These are phyloP conservation scores for Rhagoletis pomonella DNA, from an alignment of 1,140 invertebrate species.

Conservation along the genomic window DNA sequence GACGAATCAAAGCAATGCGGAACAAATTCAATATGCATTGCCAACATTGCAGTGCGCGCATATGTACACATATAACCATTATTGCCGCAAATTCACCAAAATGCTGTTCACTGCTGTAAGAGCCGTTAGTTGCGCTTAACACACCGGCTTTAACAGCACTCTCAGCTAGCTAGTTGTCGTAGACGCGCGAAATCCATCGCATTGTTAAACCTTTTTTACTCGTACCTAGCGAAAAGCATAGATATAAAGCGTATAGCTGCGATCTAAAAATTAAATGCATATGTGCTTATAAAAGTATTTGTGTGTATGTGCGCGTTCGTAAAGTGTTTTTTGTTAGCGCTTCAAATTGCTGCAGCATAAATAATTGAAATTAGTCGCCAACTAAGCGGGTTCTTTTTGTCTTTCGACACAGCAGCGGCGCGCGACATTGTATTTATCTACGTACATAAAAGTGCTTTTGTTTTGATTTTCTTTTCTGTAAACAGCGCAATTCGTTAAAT, in stretches of 20 bases:
- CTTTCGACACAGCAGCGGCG: not conserved
- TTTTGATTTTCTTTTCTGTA: not conserved
- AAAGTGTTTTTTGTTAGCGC: not conserved
- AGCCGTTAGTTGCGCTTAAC: not conserved
- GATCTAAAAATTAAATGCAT: not conserved
- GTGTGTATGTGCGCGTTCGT: not conserved
- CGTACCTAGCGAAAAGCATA: not conserved
- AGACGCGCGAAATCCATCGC: not conserved
- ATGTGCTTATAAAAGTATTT: not conserved
- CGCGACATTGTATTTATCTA: not conserved
- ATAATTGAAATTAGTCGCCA: conserved; percentile 48
- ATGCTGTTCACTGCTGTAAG: not conserved
- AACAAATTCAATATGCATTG: conserved; percentile 2
- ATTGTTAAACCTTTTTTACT: not conserved
- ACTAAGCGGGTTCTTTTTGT: conserved; percentile 41
- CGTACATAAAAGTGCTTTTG: not conserved
- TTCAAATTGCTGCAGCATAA: conserved; percentile 12
- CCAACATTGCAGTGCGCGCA: not conserved
- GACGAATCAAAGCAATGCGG: conserved; percentile 29
- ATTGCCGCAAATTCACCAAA: conserved; percentile 10
- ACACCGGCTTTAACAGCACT: not conserved
- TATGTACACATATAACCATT: not conserved
- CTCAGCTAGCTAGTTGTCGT: not conserved
- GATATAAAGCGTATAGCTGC: not conserved
- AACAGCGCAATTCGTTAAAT: not conserved